phyloP scores from a whole-genome alignment of 2,797 vertebrate genomes.

The Chelonia mydas region DNA sequence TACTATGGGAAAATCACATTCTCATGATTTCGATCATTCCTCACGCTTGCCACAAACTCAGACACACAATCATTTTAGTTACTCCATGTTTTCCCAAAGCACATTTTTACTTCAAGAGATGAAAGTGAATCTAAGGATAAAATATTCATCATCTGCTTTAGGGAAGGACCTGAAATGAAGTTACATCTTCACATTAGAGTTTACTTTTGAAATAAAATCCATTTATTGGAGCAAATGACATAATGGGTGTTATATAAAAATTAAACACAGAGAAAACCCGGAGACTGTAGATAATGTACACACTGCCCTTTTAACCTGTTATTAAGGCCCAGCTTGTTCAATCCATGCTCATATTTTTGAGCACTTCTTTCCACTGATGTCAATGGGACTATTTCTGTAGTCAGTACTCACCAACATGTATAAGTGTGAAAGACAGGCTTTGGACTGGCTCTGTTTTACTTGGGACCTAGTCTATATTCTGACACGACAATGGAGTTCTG shows the following conservation, averaged over 20 bases:
- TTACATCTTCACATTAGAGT: neutral
- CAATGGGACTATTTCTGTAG: neutral
- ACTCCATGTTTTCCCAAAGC: neutral
- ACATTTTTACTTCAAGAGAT: neutral
- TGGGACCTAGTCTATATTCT: neutral
- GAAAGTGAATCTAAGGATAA: neutral
- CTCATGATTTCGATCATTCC: neutral
- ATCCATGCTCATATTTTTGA: neutral
- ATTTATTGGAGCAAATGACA: neutral
- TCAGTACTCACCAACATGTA: neutral
- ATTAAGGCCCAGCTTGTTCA: neutral
- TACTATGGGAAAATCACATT: neutral
- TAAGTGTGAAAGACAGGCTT: neutral
- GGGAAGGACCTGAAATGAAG: neutral
- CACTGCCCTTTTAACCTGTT: neutral
- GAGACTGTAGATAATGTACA: accelerated
- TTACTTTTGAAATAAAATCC: neutral
- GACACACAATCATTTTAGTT: neutral
- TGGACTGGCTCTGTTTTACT: neutral
- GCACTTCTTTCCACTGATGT: neutral
- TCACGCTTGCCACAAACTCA: neutral
- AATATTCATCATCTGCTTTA: neutral
- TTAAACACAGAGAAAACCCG: neutral
- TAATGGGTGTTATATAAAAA: neutral
- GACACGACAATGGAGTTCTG: conserved; percentile 9